These are phyloP conservation scores for Sisyra terminalis DNA, from an alignment of 2,888 invertebrate genomes.

Conservation along the genomic window DNA sequence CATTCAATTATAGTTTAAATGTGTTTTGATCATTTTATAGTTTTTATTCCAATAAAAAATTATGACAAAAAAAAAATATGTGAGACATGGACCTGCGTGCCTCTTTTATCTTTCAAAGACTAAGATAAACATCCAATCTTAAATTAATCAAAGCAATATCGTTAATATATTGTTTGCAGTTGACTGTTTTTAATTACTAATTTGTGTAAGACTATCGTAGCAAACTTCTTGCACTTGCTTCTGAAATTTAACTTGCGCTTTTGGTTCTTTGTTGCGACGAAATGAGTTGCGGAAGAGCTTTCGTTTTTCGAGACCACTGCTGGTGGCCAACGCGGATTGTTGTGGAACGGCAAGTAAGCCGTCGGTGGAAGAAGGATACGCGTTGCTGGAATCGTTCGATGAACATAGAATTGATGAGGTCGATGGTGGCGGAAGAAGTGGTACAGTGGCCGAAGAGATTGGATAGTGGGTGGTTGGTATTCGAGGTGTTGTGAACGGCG, in stretches of 20 bases:
- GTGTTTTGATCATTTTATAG: too few relatives aligned
- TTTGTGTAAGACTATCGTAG: slow-evolving; percentile 6
- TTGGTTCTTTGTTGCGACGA: slow-evolving; percentile 5
- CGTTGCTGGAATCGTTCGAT: background rate
- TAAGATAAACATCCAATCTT: too few relatives aligned
- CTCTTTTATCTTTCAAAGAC: too few relatives aligned
- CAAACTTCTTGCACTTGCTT: slow-evolving; percentile 8
- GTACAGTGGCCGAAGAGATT: slow-evolving; percentile 4
- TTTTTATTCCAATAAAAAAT: too few relatives aligned
- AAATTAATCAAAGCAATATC: too few relatives aligned
- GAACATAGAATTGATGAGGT: slow-evolving; percentile 2
- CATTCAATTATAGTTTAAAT: too few relatives aligned
- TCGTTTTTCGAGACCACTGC: background rate
- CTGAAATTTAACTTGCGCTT: slow-evolving; percentile 8
- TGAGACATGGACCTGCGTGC: too few relatives aligned
- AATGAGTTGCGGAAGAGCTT: slow-evolving; percentile 6
- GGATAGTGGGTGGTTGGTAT: slow-evolving; percentile 22
- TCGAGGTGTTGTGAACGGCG: slow-evolving; percentile 36
- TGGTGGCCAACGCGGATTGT: background rate
- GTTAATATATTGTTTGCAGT: too few relatives aligned
- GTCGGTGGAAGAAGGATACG: slow-evolving; percentile 1
- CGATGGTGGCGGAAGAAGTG: background rate
- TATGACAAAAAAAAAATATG: too few relatives aligned
- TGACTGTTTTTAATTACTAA: slow-evolving; percentile 1
- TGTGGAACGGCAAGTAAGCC: slow-evolving; percentile 4